A percentile compares a stretch with the other conserved stretches of the same genome.
Evolutionary conservation across 2,888 invertebrate genomes (phyloP).

Genomic region (Drosophila kuntzei): DNA sequence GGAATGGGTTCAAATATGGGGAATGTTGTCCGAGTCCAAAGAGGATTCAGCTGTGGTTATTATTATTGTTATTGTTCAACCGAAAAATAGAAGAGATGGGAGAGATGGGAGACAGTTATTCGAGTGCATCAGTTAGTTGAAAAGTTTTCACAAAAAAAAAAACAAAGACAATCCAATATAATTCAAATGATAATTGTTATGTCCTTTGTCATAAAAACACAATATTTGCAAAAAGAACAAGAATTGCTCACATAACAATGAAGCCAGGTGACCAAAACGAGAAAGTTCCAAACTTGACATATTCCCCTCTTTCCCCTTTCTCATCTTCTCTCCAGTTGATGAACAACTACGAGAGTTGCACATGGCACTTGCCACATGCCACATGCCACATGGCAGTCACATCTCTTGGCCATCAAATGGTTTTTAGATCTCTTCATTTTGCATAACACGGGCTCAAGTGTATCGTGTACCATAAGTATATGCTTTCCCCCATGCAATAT

Average conservation of each 20-base stretch:
- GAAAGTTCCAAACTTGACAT: constrained; percentile 6
- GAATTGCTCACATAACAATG: constrained; percentile 3
- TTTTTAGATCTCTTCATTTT: constrained; percentile 55
- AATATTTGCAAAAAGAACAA: constrained; percentile 9
- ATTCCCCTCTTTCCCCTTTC: neutral
- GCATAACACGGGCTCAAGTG: constrained; percentile 34
- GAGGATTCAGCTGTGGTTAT: constrained; percentile 19
- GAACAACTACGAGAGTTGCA: constrained; percentile 12
- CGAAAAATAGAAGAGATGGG: constrained; percentile 23
- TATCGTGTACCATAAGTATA: constrained; percentile 37
- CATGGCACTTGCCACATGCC: constrained; percentile 18
- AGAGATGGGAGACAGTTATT: neutral
- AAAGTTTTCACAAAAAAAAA: constrained; percentile 49
- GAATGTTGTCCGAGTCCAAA: constrained; percentile 20
- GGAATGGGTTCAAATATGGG: neutral
- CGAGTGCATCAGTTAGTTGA: constrained; percentile 34
- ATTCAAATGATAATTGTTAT: constrained; percentile 67
- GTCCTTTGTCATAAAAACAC: constrained; percentile 31
- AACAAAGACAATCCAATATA: constrained; percentile 53
- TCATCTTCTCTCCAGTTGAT: constrained; percentile 3
- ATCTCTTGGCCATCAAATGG: constrained; percentile 30
- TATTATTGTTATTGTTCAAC: constrained; percentile 48
- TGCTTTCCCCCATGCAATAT: constrained; percentile 32
- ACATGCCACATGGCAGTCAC: constrained; percentile 16
- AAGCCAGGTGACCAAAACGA: constrained; percentile 36